Evolutionary conservation across 2,113 vertebrate genomes (phyloP), one percentile per base, ranked within the genome.

Genomic region (Ornithorhynchus anatinus): DNA sequence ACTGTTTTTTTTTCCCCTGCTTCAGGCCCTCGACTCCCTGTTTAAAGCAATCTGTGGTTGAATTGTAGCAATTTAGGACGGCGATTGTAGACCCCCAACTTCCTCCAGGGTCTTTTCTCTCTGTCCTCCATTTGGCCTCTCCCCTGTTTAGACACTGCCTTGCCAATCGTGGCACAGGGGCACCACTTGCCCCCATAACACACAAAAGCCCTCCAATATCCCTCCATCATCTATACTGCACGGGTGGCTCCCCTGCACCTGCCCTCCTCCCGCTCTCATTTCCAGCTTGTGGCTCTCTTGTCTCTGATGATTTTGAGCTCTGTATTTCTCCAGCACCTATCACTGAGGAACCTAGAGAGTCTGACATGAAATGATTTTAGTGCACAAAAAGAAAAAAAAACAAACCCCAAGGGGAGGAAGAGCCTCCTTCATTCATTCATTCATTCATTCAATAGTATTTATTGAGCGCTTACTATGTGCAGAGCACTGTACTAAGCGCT

Each of bases 231-330:
- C 42, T 52, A 36, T 14, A 10, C 14, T 35, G 60, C 36, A 61
- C 1, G 48, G 37, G 60, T 47, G 59, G 42, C n/a, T 47, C 27
- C 43, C 58, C 10, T 8, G 22, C 52, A 53, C 50, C 25, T 75
- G 52, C 56, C 50, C 59, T 70, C 45, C 20, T 2, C 19, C 16
- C 3, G 13, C 36, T 53, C 8, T 4, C 31, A 64, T 57, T 22
- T 11, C 58, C n/a, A n/a, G n/a, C n/a, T 73, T 63, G 32, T 15
- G 29, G 29, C 17, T 8, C 61, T 67, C 71, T 63, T 58, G 66
- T 75, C 75, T 84, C 75, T 77, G 72, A 81, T 60, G 50, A 69
- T 70, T 75, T 84, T 84, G 72, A 77, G 74, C 72, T 77, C 53
- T 23, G 59, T 58, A 60, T 64, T 80, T 72, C 65, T 59, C 48